These are phyloP conservation scores for Decapterus maruadsi DNA, from an alignment of 2,797 vertebrate genomes.

Conservation along the genomic window DNA sequence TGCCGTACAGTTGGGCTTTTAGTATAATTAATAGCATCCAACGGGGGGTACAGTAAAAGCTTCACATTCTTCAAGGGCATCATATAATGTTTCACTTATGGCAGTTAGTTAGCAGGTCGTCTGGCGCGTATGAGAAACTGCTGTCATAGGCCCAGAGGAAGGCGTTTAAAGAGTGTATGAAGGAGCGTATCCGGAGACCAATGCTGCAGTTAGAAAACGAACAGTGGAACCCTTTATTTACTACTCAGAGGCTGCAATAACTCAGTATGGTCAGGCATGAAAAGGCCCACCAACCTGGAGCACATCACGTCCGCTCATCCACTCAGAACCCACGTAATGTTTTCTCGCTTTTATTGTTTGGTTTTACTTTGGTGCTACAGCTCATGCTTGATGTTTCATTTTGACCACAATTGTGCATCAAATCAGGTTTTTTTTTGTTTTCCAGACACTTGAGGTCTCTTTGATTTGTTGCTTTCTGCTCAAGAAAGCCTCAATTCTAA, in stretches of 20 bases:
- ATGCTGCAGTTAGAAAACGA: conserved; percentile 59
- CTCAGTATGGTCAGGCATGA: background rate
- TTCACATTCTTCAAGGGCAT: conserved; percentile 61
- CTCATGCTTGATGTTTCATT: conserved; percentile 1
- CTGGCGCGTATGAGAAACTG: conserved; percentile 56
- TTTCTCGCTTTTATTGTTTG: conserved; percentile 15
- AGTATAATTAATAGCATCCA: conserved; percentile 73
- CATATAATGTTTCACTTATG: conserved; percentile 61
- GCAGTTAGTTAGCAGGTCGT: conserved; percentile 58
- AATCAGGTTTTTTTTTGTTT: conserved; percentile 13
- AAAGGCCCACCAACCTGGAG: conserved; percentile 41
- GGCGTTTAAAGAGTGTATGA: conserved; percentile 69
- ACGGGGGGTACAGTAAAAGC: conserved; percentile 61
- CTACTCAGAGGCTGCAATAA: conserved; percentile 37
- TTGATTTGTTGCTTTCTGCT: conserved; percentile 18
- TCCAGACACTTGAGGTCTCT: conserved; percentile 5
- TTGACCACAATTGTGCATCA: conserved; percentile 10
- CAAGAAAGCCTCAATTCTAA: conserved; percentile 18
- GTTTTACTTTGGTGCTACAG: conserved; percentile 16
- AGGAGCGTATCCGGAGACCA: conserved; percentile 67
- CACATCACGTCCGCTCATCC: conserved; percentile 3
- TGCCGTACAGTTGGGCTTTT: conserved; percentile 59
- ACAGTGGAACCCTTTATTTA: conserved; percentile 41
- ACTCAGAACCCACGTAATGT: background rate
- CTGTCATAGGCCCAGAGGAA: conserved; percentile 63